Evolutionary conservation across 2,888 invertebrate species (phyloP).

Genomic region (Chymomyza amoena): DNA sequence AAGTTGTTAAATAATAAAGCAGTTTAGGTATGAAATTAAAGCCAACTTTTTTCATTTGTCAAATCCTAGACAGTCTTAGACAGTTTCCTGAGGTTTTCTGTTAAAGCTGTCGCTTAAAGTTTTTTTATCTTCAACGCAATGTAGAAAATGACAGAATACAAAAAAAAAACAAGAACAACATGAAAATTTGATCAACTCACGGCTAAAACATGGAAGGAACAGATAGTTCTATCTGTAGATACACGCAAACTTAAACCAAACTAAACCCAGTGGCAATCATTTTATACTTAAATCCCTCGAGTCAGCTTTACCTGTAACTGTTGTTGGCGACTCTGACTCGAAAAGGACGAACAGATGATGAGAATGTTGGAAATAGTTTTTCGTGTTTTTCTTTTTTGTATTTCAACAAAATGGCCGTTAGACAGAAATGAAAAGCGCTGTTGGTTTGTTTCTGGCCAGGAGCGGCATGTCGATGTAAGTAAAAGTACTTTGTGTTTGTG

Average conservation of each 20-base stretch:
- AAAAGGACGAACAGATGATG: neutral
- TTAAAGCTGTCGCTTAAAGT: neutral
- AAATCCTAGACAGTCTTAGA: neutral
- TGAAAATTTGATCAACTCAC: neutral
- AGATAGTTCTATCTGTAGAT: neutral
- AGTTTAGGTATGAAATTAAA: neutral
- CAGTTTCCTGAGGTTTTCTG: neutral
- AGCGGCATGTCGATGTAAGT: neutral
- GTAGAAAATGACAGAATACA: no score
- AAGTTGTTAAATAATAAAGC: no score
- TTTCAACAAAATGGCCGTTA: neutral
- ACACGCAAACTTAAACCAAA: neutral
- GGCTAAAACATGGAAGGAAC: neutral
- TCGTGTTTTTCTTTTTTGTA: neutral
- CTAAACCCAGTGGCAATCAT: neutral
- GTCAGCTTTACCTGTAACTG: neutral
- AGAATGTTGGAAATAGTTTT: slow-evolving; percentile 3
- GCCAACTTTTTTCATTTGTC: neutral
- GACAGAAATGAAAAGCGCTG: neutral
- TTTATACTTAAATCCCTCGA: neutral
- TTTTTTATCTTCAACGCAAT: neutral
- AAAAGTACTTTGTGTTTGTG: neutral
- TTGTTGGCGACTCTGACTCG: slow-evolving; percentile 1
- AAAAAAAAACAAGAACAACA: neutral
- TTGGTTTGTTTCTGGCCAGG: neutral